A percentile compares a stretch with the other conserved stretches of the same genome.
phyloP scores from a whole-genome alignment of 2,797 vertebrate species.

The Phalanger gymnotis region DNA sequence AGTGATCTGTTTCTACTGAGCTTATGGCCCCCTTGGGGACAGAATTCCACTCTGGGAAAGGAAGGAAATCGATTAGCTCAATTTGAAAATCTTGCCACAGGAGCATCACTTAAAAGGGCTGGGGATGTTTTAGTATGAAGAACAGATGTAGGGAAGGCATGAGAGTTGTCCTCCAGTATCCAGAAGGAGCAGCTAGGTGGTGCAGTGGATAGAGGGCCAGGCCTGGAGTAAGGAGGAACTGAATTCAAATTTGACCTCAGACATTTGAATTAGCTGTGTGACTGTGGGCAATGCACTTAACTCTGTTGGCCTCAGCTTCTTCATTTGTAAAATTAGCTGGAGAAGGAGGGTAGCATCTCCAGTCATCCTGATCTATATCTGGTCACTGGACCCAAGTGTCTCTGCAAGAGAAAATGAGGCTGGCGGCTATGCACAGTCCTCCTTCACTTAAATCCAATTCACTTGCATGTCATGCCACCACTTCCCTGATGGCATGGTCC shows the following conservation, averaged over 20 bases:
- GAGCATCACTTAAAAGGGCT: background rate
- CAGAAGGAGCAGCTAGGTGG: background rate
- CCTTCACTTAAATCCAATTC: too few species aligned
- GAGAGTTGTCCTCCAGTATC: background rate
- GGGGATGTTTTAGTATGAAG: background rate
- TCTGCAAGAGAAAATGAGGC: too few species aligned
- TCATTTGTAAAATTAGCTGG: background rate
- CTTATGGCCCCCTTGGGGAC: background rate
- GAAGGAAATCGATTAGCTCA: background rate
- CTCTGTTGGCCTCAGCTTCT: background rate
- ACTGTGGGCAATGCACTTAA: background rate
- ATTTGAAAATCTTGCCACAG: background rate
- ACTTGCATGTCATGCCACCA: too few species aligned
- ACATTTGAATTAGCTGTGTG: background rate
- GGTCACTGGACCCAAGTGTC: too few species aligned
- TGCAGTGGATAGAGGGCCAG: background rate
- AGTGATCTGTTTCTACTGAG: slow-evolving; percentile 43
- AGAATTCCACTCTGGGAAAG: background rate
- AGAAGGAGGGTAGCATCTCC: too few species aligned
- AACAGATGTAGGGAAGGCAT: background rate
- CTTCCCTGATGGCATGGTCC: too few species aligned
- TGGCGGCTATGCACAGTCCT: too few species aligned
- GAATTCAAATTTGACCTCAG: background rate
- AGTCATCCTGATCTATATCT: too few species aligned
- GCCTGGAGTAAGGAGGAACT: background rate